Evolutionary conservation across 2,113 vertebrate species (phyloP), one percentile per base, ranked within the genome.

Genomic region (Balaenoptera acutorostrata): DNA sequence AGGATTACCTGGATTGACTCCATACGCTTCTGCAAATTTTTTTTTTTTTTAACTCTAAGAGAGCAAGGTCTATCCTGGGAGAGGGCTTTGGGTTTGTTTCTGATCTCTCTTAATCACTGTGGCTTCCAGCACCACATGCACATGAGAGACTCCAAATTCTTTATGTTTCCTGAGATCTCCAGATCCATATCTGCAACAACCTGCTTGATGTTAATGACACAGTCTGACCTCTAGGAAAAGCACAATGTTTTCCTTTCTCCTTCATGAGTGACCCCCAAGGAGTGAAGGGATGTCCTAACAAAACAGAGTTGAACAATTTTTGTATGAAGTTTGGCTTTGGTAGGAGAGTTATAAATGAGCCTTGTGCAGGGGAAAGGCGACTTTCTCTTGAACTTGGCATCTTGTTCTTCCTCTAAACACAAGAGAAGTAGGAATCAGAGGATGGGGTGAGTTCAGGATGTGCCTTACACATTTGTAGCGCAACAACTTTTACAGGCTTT

Each of bases 41-140:
- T 31, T 18, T 21, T 83, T 78, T 25, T 49, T 33, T 23, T 49
- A 84, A 59, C 78, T 59, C 15, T 0, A 27, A 63, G 11, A 69
- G 29, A 63, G 18, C 5, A 55, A 17, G 31, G 11, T 64, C 36
- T 93, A 20, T 68, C 33, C 27, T 12, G 5, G 2, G 4, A 6
- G 39, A n/a, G 14, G 9, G 0, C 6, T 88, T 83, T 59, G 55
- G n/a, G 25, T 57, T 63, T 77, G 46, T 69, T 82, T 90, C 29
- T 87, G 44, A 49, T 41, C 6, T 41, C 14, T 25, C 6, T 29
- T 81, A 74, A 17, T 59, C n/a, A 33, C 23, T 25, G 8, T 25
- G n/a, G 1, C 31, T 55, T 61, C 17, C 12, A 64, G 55, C 1
- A 0, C 5, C 29, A 18, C 6, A 9, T 31, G 36, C 31, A 1